Conservation (phyloP, 2,797 vertebrate genomes). For the Galaxias olidus region DNA sequence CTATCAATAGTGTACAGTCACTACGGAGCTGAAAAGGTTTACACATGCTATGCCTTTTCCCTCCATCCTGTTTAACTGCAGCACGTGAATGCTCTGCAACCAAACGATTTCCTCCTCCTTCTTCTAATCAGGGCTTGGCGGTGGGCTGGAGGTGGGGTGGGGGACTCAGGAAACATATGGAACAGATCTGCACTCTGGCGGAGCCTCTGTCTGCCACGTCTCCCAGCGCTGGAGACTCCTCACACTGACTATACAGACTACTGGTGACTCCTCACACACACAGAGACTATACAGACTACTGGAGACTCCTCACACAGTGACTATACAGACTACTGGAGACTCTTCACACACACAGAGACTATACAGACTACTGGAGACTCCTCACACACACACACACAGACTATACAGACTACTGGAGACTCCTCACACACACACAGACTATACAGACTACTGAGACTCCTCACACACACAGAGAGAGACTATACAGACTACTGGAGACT, state of each 20-base stretch:
- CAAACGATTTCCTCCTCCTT: too few relatives aligned
- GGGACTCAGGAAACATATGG: constrained; percentile 90
- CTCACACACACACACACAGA: constrained; percentile 40
- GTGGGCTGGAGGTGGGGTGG: not conserved
- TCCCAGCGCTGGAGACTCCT: constrained; percentile 77
- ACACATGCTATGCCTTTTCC: too few relatives aligned
- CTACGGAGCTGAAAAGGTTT: too few relatives aligned
- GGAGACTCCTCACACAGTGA: constrained; percentile 52
- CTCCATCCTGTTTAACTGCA: too few relatives aligned
- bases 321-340: too few relatives aligned
- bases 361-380: constrained; percentile 57
- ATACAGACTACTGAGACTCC: too few relatives aligned
- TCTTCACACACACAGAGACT: constrained; percentile 42
- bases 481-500: too few relatives aligned
- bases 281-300: constrained; percentile 52
- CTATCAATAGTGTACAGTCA: too few relatives aligned
- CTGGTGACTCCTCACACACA: too few relatives aligned
- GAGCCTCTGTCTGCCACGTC: constrained; percentile 86
- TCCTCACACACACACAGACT: too few relatives aligned
- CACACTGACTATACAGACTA: constrained; percentile 24
- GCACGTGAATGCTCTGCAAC: too few relatives aligned
- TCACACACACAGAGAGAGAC: too few relatives aligned
- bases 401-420: constrained; percentile 52
- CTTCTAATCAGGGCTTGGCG: constrained; percentile 32
- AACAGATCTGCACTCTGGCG: constrained; percentile 88